A percentile compares a stretch with the other conserved stretches of the same genome.
These are phyloP conservation scores for Scolanthus callimorphus DNA, from an alignment of 92 coral and sea anemone genomes.

Conservation along the genomic window DNA sequence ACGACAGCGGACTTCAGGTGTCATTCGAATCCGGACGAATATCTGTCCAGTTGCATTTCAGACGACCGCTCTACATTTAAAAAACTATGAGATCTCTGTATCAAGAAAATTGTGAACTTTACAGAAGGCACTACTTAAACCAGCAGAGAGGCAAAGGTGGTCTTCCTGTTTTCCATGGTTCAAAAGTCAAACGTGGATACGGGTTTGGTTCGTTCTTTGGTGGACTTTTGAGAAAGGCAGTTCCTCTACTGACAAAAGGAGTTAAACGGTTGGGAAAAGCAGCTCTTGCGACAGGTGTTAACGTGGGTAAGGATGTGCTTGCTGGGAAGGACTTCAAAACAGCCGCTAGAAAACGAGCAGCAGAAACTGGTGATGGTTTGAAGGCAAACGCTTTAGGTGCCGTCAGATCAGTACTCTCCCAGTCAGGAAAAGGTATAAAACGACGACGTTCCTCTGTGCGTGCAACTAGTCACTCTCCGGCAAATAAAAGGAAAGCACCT, in stretches of 20 bases:
- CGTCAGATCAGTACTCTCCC: constrained; percentile 1
- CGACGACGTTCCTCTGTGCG: not conserved
- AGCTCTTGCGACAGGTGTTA: no score
- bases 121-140: constrained; percentile 8
- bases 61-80: constrained; percentile 22
- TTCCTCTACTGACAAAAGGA: no score
- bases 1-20: constrained; percentile 29
- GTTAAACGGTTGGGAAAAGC: no score
- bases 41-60: constrained; percentile 39
- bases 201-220: no score
- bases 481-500: constrained; percentile 56
- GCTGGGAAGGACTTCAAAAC: no score
- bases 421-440: constrained; percentile 43
- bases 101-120: constrained; percentile 3
- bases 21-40: constrained; percentile 41
- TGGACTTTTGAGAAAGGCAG: no score
- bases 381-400: not conserved
- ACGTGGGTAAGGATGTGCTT: no score
- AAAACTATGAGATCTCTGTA: constrained; percentile 6
- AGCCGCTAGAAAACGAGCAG: no score
- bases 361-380: no score
- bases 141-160: constrained; percentile 5
- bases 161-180: constrained; percentile 33
- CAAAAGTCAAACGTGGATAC: constrained; percentile 30
- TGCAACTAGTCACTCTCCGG: constrained; percentile 13